A percentile compares a stretch with the other conserved stretches of the same genome.
Evolutionary conservation across 2,113 vertebrate genomes (phyloP).

Genomic region (Rhynchopsitta pachyrhyncha): DNA sequence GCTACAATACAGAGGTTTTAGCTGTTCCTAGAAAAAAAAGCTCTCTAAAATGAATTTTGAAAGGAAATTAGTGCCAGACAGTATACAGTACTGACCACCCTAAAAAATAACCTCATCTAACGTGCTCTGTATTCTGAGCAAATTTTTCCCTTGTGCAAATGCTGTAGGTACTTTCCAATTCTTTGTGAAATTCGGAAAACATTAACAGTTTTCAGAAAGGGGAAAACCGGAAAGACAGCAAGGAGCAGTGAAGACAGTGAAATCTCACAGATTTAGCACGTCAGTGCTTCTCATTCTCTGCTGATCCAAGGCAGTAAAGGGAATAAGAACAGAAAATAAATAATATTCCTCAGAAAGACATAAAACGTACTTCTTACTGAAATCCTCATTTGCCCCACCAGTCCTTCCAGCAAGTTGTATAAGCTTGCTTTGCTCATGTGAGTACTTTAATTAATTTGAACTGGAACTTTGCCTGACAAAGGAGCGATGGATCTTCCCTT

Average conservation of each 20-base stretch:
- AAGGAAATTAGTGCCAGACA: not conserved
- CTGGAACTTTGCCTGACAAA: slow-evolving; percentile 20
- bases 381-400: not conserved
- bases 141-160: not conserved
- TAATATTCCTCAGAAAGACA: slow-evolving; percentile 40
- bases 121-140: not conserved
- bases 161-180: not conserved
- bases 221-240: not conserved
- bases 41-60: not conserved
- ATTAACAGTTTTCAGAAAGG: not conserved
- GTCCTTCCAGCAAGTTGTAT: not conserved
- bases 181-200: not conserved
- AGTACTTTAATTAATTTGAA: slow-evolving; percentile 18
- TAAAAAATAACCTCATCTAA: not conserved
- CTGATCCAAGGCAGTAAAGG: slow-evolving; percentile 49
- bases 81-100: not conserved
- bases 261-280: slow-evolving; percentile 30
- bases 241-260: slow-evolving; percentile 42
- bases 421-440: not conserved
- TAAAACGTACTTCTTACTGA: slow-evolving; percentile 21
- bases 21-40: not conserved
- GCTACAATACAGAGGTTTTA: not conserved
- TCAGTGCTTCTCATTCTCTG: slow-evolving; percentile 18
- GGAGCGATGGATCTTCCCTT: not conserved
- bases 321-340: slow-evolving; percentile 43